Conservation (phyloP, 2,113 vertebrate genomes). For the Phalacrocorax pelagicus region DNA sequence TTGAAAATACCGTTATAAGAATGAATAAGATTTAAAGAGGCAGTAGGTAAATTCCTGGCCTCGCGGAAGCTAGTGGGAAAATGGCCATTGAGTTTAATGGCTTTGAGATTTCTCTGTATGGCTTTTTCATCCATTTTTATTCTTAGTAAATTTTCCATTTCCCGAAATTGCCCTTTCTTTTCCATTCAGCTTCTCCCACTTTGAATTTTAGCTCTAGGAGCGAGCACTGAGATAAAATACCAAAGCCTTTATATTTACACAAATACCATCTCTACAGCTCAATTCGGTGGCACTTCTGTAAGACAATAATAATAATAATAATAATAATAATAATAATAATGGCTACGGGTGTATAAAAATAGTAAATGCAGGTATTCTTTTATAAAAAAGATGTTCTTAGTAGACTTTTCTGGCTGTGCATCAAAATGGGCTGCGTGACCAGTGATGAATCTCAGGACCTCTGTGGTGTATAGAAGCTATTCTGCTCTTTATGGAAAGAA, state of each 20-base stretch:
- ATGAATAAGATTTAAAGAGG: conserved; percentile 48
- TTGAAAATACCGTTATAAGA: conserved; percentile 22
- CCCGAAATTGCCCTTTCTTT: neutral
- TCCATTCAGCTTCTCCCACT: neutral
- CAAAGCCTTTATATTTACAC: neutral
- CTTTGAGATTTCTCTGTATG: neutral
- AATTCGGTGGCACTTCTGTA: neutral
- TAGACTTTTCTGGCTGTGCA: neutral
- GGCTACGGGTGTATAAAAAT: neutral
- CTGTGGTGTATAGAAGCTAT: neutral
- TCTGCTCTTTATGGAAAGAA: neutral
- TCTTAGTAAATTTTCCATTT: conserved; percentile 11
- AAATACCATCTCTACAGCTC: neutral
- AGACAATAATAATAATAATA: neutral
- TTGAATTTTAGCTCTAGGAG: neutral
- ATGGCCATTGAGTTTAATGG: neutral
- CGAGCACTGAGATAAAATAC: neutral
- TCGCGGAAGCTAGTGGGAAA: neutral
- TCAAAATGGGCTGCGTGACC: neutral
- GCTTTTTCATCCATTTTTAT: neutral
- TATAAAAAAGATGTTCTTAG: neutral
- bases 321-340: neutral
- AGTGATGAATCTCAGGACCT: neutral
- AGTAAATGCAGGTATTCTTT: neutral
- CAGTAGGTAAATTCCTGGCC: neutral